Evolutionary conservation across 2,888 invertebrate genomes (phyloP).

Genomic region (Agriotes lineatus): DNA sequence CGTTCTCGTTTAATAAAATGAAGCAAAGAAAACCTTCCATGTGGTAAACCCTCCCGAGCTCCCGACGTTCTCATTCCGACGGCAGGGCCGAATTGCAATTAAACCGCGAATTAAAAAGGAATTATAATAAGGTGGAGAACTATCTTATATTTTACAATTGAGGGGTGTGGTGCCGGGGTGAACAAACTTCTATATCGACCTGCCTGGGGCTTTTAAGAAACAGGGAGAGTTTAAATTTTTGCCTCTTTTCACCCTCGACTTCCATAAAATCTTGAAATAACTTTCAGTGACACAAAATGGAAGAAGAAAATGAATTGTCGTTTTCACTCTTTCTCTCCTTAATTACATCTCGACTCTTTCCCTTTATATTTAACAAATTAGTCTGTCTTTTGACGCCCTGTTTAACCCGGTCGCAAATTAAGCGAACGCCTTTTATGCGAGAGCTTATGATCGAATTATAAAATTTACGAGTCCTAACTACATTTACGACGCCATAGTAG

Average conservation of each 20-base stretch:
- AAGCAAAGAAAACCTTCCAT: no score
- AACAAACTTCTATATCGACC: conserved; percentile 62
- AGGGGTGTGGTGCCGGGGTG: conserved; percentile 58
- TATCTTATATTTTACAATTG: conserved; percentile 55
- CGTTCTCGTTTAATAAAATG: no score
- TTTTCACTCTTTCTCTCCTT: conserved; percentile 58
- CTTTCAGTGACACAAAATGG: conserved; percentile 59
- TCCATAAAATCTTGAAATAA: conserved; percentile 60
- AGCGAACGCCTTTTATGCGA: conserved; percentile 45
- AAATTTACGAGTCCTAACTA: conserved; percentile 39
- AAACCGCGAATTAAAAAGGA: conserved; percentile 42
- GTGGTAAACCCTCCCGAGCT: no score
- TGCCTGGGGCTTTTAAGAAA: conserved; percentile 57
- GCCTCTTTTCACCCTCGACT: conserved; percentile 52
- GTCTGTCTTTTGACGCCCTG: conserved; percentile 49
- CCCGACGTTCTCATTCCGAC: neutral
- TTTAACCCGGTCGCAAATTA: conserved; percentile 48
- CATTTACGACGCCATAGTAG: conserved; percentile 28
- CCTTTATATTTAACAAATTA: conserved; percentile 48
- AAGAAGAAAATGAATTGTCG: conserved; percentile 61
- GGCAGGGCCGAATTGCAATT: conserved; percentile 32
- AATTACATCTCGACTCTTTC: conserved; percentile 52
- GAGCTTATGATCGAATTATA: conserved; percentile 46
- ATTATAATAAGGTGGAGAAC: conserved; percentile 52
- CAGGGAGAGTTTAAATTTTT: conserved; percentile 59